Conservation (phyloP, 2,113 vertebrate genomes). For the Salvelinus fontinalis region DNA sequence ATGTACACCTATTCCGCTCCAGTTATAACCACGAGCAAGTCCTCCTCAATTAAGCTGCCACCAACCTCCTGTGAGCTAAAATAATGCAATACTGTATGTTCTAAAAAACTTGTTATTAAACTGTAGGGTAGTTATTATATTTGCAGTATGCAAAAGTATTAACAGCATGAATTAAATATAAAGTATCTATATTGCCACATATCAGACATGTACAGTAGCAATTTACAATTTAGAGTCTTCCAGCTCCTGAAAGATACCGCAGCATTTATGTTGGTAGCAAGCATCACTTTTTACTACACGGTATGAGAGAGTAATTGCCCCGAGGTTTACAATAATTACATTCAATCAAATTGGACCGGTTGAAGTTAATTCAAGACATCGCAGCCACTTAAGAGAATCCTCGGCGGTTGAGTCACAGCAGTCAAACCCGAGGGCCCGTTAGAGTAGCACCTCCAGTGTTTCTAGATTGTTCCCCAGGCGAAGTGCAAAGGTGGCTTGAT, state of each 20-base stretch:
- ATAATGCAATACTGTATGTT: too few relatives aligned
- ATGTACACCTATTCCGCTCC: too few relatives aligned
- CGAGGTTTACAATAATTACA: neutral
- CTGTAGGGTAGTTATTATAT: too few relatives aligned
- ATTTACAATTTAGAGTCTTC: neutral
- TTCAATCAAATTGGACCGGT: slow-evolving; percentile 1
- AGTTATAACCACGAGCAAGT: too few relatives aligned
- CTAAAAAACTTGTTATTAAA: too few relatives aligned
- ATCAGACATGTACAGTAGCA: neutral
- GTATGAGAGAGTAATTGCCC: neutral
- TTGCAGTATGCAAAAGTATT: too few relatives aligned
- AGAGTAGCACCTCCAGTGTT: neutral
- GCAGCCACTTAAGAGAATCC: neutral
- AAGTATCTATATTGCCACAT: neutral
- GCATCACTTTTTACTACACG: neutral
- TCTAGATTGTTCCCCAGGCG: too few relatives aligned
- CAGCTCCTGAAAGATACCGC: neutral
- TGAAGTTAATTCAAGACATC: neutral
- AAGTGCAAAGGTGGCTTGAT: neutral
- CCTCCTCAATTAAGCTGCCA: too few relatives aligned
- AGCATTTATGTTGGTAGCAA: neutral
- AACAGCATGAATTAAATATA: too few relatives aligned
- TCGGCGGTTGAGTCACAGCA: neutral
- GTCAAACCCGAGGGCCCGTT: too few relatives aligned
- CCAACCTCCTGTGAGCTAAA: too few relatives aligned